Percentiles rank a stretch among this genome's conserved stretches.
Conservation (phyloP, 2,113 vertebrate genomes). For the Scomber colias region DNA sequence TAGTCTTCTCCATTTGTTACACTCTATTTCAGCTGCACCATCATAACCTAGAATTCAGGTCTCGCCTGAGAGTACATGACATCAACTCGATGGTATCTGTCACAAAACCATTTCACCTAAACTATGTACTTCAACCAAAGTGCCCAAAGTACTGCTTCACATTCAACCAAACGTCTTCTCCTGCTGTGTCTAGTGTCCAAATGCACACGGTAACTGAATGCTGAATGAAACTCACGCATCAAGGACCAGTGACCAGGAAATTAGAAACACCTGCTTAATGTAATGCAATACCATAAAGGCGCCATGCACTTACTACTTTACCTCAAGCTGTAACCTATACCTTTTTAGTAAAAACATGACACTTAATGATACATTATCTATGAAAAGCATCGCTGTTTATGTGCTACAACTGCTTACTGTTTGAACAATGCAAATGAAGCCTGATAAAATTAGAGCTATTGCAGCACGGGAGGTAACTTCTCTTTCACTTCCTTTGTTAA, state of each 20-base stretch:
- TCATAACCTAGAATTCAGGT: background rate
- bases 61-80: background rate
- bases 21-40: too few species aligned
- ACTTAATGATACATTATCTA: background rate
- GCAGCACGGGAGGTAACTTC: background rate
- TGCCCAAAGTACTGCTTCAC: background rate
- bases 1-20: background rate
- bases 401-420: background rate
- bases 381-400: background rate
- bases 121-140: background rate
- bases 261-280: constrained; percentile 20
- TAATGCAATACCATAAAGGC: too few species aligned
- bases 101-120: constrained; percentile 4
- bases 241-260: constrained; percentile 19
- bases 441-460: background rate
- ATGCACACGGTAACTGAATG: background rate
- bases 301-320: background rate
- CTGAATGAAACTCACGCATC: background rate
- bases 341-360: background rate
- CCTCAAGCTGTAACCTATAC: background rate
- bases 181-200: background rate
- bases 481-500: too few species aligned
- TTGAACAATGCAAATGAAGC: background rate
- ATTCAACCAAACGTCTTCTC: constrained; percentile 14
- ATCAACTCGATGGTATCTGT: background rate